Base-by-base conservation (phyloP, 1,140 invertebrate genomes). In the Rhagoletis pomonella region DNA sequence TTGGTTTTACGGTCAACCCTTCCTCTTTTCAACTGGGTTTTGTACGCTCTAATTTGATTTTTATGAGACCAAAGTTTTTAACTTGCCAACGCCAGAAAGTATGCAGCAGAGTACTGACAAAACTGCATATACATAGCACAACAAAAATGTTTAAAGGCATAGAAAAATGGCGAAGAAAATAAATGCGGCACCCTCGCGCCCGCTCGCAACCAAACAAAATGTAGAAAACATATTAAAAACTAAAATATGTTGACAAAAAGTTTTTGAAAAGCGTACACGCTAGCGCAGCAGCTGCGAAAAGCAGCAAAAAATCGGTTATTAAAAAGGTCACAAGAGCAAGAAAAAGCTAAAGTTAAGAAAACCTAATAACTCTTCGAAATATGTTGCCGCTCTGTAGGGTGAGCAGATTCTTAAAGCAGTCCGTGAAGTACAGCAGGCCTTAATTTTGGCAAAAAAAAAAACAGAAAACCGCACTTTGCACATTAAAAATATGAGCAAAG, bases 21-120 rank as follows among this genome's bases (percentile, higher is more conserved):
- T 59, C 12, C 6, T 7, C 12, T 59, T 59, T 59, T 12, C 58
- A 59, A 6, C 6, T 12, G 58, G 6, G 6, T 59, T 7, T 19
- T 67, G n/a, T 67, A 5, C 17, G 29, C n/a, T 58, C 55, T 81
- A 81, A 81, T 81, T 81, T 58, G 47, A 81, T 81, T 81, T 81
- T 81, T 81, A 81, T 81, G 73, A 58, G n/a, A 81, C 73, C 50
- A 81, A 81, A 81, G 17, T 81, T 81, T 81, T 50, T 1, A 58
- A 81, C 73, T 55, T 10, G n/a, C 10, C 73, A 81, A n/a, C 73
- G 47, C 73, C 73, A 55, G 29, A 44, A 81, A 55, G 73, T 81
- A 55, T 19, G 47, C 73, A 1, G 7, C 73, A 81, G 29, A 29
- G 29, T 55, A 55, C 50, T 55, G 50, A 5, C 50, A 55, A 29